Conservation (phyloP, 2,797 vertebrate species). For the Crossoptilon crossoptilon region DNA sequence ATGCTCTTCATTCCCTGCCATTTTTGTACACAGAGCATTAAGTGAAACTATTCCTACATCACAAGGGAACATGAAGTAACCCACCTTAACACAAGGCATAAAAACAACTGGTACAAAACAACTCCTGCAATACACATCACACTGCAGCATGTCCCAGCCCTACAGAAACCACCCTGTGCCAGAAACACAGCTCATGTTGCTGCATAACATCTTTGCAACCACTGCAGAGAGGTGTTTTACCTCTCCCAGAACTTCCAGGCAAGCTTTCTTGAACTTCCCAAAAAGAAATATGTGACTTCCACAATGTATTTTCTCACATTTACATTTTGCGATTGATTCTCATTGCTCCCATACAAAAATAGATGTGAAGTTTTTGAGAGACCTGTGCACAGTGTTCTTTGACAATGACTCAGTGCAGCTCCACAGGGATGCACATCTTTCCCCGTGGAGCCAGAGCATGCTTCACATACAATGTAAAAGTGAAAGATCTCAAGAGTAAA, state of each 20-base stretch:
- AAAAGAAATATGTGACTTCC: background rate
- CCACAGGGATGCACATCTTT: background rate
- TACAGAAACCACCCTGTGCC: background rate
- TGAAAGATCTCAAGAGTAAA: background rate
- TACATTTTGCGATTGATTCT: background rate
- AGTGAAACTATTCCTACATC: background rate
- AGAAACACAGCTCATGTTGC: background rate
- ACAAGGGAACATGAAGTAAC: background rate
- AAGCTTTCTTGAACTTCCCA: background rate
- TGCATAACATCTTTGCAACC: background rate
- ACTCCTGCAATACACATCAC: background rate
- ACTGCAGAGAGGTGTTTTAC: background rate
- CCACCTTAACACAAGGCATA: background rate
- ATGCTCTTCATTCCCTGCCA: background rate
- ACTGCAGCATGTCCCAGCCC: background rate
- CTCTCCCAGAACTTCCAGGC: background rate
- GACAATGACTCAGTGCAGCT: background rate
- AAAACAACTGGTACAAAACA: background rate
- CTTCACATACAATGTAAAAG: constrained; percentile 29
- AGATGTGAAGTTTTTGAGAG: background rate
- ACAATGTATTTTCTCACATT: background rate
- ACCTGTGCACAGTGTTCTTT: background rate
- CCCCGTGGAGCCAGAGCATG: background rate
- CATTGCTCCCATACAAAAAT: background rate
- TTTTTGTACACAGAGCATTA: accelerated